Conservation (phyloP, 2,888 invertebrate species). For the Steinernema carpocapsae region DNA sequence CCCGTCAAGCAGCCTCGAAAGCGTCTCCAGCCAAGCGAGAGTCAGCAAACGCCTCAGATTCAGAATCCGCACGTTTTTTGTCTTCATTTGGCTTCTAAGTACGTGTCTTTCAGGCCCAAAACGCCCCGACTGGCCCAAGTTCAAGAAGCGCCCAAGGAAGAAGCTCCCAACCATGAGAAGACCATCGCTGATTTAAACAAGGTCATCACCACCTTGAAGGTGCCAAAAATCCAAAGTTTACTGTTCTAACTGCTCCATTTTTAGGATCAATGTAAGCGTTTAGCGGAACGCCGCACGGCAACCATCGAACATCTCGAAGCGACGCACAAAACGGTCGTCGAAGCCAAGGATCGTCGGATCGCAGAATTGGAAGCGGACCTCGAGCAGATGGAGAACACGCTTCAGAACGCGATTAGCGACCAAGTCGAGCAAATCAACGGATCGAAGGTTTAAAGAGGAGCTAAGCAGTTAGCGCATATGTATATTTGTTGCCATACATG, state of each 20-base stretch:
- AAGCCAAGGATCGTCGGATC: constrained; percentile 1
- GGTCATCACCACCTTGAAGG: neutral
- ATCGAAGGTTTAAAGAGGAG: neutral
- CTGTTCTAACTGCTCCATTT: neutral
- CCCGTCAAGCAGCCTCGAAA: too few species aligned
- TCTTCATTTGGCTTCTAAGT: too few species aligned
- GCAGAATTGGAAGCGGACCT: neutral
- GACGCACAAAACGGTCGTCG: neutral
- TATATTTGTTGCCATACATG: too few species aligned
- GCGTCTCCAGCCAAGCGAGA: too few species aligned
- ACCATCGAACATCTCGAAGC: neutral
- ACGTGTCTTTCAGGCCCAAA: neutral
- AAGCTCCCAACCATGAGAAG: neutral
- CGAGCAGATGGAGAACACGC: neutral
- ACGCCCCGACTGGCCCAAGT: neutral
- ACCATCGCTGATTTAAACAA: neutral
- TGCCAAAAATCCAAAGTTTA: neutral
- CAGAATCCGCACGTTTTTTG: too few species aligned
- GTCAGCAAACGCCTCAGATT: too few species aligned
- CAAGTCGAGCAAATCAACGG: neutral
- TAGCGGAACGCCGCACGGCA: neutral
- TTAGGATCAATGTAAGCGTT: neutral
- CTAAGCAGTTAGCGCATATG: too few species aligned
- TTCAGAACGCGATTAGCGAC: neutral
- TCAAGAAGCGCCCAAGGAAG: neutral